phyloP scores from a whole-genome alignment of 2,797 vertebrate species.

The Sardinella longiceps region DNA sequence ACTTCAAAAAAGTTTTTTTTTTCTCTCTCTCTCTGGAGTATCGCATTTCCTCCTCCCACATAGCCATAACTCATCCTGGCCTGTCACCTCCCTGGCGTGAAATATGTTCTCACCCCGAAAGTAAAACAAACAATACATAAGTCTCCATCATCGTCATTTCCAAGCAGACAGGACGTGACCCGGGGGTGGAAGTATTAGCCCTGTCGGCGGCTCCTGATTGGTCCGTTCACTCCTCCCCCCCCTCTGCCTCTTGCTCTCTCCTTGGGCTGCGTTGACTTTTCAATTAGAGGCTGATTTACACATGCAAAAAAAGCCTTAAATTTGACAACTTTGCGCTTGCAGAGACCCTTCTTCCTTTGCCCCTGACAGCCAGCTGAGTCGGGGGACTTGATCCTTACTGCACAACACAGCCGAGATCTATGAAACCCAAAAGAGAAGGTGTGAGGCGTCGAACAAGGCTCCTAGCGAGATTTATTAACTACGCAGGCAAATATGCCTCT shows the following conservation, averaged over 20 bases:
- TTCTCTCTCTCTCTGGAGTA: slow-evolving; percentile 41
- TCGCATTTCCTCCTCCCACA: slow-evolving; percentile 68
- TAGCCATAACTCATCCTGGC: slow-evolving; percentile 64
- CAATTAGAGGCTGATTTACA: slow-evolving; percentile 60
- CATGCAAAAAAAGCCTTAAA: slow-evolving; percentile 50
- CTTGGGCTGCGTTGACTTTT: slow-evolving; percentile 57
- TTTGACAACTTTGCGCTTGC: slow-evolving; percentile 59
- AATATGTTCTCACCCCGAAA: slow-evolving; percentile 74
- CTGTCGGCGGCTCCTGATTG: slow-evolving; percentile 36
- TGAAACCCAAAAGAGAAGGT: neutral
- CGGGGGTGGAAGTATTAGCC: slow-evolving; percentile 9
- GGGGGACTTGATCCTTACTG: neutral
- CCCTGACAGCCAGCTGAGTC: slow-evolving; percentile 25
- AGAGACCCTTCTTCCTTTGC: slow-evolving; percentile 48
- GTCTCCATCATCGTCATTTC: slow-evolving; percentile 72
- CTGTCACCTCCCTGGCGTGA: slow-evolving; percentile 70
- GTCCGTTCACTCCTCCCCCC: slow-evolving; percentile 1
- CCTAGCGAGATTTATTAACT: neutral
- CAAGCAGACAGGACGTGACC: slow-evolving; percentile 47
- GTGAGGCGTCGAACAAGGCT: neutral
- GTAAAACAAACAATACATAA: slow-evolving; percentile 80
- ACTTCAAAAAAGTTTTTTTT: slow-evolving; percentile 63
- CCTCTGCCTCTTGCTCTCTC: slow-evolving; percentile 17
- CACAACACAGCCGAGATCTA: neutral
- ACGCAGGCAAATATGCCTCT: slow-evolving; percentile 9